Evolutionary conservation across 2,888 invertebrate species (phyloP).

Genomic region (Caradrina kadenii): DNA sequence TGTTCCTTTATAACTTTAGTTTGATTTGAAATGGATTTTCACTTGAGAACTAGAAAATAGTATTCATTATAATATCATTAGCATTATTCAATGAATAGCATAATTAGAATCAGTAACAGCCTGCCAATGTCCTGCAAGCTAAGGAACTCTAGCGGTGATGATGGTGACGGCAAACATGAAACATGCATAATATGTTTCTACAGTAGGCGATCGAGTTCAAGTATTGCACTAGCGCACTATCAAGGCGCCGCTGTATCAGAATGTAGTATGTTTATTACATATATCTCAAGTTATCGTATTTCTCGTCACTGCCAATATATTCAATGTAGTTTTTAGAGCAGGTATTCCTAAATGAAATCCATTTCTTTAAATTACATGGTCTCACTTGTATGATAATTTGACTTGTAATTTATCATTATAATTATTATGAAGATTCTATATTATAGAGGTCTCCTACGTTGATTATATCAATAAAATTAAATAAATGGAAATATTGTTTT

Average conservation of each 20-base stretch:
- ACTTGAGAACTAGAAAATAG: conserved; percentile 64
- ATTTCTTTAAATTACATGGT: conserved; percentile 85
- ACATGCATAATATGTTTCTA: conserved; percentile 28
- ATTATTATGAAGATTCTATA: conserved; percentile 83
- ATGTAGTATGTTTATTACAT: conserved; percentile 45
- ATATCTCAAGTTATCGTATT: conserved; percentile 61
- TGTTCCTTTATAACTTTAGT: conserved; percentile 83
- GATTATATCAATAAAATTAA: conserved; percentile 86
- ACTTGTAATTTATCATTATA: conserved; percentile 86
- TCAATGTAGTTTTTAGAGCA: conserved; percentile 74
- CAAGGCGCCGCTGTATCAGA: conserved; percentile 22
- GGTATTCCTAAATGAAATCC: conserved; percentile 84
- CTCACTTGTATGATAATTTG: conserved; percentile 88
- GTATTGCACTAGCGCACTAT: neutral
- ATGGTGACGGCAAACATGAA: conserved; percentile 18
- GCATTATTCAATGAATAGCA: conserved; percentile 64
- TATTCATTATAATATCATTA: conserved; percentile 66
- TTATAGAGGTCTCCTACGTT: conserved; percentile 86
- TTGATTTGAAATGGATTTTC: conserved; percentile 80
- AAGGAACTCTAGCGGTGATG: conserved; percentile 6
- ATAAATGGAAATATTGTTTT: conserved; percentile 74
- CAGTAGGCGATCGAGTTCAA: neutral
- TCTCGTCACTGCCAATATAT: conserved; percentile 85
- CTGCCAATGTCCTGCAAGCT: conserved; percentile 20
- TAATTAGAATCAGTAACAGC: conserved; percentile 43